Evolutionary conservation across 2,888 invertebrate genomes (phyloP), one percentile per base, ranked within the genome.

Genomic region (Sclerodermus sp.): DNA sequence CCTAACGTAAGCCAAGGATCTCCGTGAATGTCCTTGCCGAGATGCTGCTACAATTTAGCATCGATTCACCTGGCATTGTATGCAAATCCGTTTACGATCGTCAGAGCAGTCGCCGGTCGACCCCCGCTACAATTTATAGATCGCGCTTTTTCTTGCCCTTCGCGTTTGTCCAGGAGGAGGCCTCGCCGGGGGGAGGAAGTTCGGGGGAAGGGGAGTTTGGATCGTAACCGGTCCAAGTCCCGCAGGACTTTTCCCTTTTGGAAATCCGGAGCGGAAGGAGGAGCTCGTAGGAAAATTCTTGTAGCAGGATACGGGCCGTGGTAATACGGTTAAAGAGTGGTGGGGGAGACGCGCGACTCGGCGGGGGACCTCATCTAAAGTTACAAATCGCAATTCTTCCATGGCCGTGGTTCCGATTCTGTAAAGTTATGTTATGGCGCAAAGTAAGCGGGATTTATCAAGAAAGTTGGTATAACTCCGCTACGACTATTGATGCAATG

Each of bases 361-460:
- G 60, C 58, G 57, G 66, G 67, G 60, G 70, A 74, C 64, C 77
- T 77, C 77, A 75, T 77, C 74, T 72, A 75, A 77, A 77, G 75
- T 77, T 77, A 76, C 75, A 74, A 77, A 77, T 77, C 73, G 74
- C 77, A 76, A 77, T 77, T 77, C 77, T 77, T 77, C 76, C 77
- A 64, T 77, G 74, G 75, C 74, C 70, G 70, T 76, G 76, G 70
- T 77, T 76, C 73, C 75, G 73, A 75, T 75, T 75, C 75, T 70
- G 70, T 72, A 70, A 74, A 77, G 77, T 77, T 77, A 77, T 77
- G 77, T 77, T 77, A 76, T 73, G 73, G 77, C 71, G 73, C 74
- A 71, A 75, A 77, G 76, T 77, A 76, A 76, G 72, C 74, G 74
- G 75, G 70, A 77, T 77, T 77, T 77, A 77, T 77, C 77, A 77